A percentile compares a stretch with the other conserved stretches of the same genome.
Conservation (phyloP, 1,140 invertebrate genomes). For the Drosophila sproati region DNA sequence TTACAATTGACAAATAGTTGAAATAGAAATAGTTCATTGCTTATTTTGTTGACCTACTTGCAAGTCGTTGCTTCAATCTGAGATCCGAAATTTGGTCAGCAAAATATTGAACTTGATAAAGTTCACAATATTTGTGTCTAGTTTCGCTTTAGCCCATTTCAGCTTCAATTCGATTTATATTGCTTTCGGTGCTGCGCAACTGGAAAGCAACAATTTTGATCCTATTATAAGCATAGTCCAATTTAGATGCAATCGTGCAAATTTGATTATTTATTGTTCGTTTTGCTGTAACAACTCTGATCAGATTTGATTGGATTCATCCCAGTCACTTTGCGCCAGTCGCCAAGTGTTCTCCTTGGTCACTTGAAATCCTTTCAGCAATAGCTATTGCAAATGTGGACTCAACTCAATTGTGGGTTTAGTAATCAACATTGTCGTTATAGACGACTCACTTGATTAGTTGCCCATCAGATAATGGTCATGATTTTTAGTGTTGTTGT, state of each 20-base stretch:
- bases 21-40: no score
- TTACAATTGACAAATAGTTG: no score
- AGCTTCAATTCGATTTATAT: not conserved
- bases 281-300: not conserved
- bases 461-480: slow-evolving; percentile 3
- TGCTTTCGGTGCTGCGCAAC: not conserved
- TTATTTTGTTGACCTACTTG: no score
- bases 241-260: slow-evolving; percentile 2
- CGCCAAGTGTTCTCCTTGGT: no score
- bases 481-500: slow-evolving; percentile 9
- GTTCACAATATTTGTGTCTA: no score
- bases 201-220: not conserved
- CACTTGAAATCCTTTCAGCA: no score
- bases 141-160: no score
- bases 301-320: not conserved
- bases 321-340: not conserved
- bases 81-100: no score
- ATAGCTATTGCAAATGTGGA: no score
- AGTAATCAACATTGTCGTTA: not conserved
- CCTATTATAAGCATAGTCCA: slow-evolving; percentile 1
- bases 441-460: slow-evolving; percentile 6
- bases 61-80: no score
- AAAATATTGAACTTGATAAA: no score
- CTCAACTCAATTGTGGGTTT: no score
- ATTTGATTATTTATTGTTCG: not conserved